Base-by-base conservation (phyloP, 23 tunicate genomes). In the Ascidia mentula region DNA sequence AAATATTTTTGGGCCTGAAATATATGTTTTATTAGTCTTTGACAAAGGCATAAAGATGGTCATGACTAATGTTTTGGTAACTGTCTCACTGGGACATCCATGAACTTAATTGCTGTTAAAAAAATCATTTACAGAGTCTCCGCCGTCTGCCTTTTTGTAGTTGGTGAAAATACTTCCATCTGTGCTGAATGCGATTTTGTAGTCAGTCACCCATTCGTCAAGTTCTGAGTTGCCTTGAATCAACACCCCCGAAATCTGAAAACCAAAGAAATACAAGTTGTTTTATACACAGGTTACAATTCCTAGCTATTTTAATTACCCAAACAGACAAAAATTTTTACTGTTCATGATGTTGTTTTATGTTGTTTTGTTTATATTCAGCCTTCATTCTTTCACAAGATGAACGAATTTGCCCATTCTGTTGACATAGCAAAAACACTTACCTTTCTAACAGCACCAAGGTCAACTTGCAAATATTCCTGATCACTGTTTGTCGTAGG, bases 401-500 rank as follows among this genome's bases (percentile, higher is more conserved):
- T n/a, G n/a, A n/a, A n/a, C n/a, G n/a, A n/a, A n/a, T n/a, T n/a
- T n/a, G n/a, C n/a, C n/a, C n/a, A n/a, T n/a, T n/a, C n/a, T n/a
- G n/a, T n/a, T n/a, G n/a, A n/a, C n/a, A n/a, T n/a, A n/a, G n/a
- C n/a, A n/a, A n/a, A n/a, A n/a, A n/a, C n/a, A n/a, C 72, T 26
- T 59, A 90, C 96, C 79, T 90, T 85, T 34, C 89, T 80, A 33
- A 73, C n/a, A 22, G 80, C 86, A 15, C 89, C 89, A 2, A 90
- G 39, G 76, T 90, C 96, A 32, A 81, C 83, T 72, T 90, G 96
- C 34, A 90, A 30, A 85, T 85, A 90, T 76, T 90, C 80, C 32
- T 90, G 33, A 24, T 31, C 79, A 79, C 37, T 80, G 85, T 72
- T 84, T 28, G 78, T 36, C 13, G 86, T 69, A 40, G 96, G 96